Percentiles rank a stretch among this genome's conserved stretches.
phyloP scores from a whole-genome alignment of 2,113 vertebrate species.

The Carassius auratus region DNA sequence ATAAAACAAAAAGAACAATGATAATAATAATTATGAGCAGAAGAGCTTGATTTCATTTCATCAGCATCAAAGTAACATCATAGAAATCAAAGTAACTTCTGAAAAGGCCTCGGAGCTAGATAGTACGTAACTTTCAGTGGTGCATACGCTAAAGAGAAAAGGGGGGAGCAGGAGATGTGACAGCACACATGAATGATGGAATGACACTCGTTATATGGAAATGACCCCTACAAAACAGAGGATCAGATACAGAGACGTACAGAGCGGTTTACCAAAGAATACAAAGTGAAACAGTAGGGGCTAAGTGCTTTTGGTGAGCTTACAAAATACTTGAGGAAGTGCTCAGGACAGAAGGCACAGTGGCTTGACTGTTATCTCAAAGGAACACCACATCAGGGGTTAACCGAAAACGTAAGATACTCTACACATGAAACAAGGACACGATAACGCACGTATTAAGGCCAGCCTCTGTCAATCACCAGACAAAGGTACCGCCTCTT shows the following conservation, averaged over 20 bases:
- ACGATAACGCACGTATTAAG: slow-evolving; percentile 71
- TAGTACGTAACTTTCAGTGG: slow-evolving; percentile 76
- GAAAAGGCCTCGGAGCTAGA: slow-evolving; percentile 79
- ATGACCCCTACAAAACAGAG: slow-evolving; percentile 30
- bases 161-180: not conserved
- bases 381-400: slow-evolving; percentile 74
- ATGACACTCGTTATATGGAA: slow-evolving; percentile 9
- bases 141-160: slow-evolving; percentile 63
- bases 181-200: not conserved
- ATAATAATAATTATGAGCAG: slow-evolving; percentile 70
- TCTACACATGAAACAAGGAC: slow-evolving; percentile 66
- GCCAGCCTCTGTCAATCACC: slow-evolving; percentile 63
- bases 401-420: slow-evolving; percentile 65
- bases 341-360: slow-evolving; percentile 83
- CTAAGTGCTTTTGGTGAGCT: slow-evolving; percentile 81
- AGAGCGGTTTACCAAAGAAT: not conserved
- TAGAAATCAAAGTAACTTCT: slow-evolving; percentile 71
- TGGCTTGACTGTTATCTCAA: slow-evolving; percentile 78
- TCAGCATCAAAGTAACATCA: slow-evolving; percentile 75
- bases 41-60: slow-evolving; percentile 78
- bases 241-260: slow-evolving; percentile 16
- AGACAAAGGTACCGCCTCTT: slow-evolving; percentile 34
- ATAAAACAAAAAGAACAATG: slow-evolving; percentile 74
- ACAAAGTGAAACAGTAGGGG: slow-evolving; percentile 32
- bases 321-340: slow-evolving; percentile 82